Evolutionary conservation across 2,113 vertebrate genomes (phyloP), one percentile per base, ranked within the genome.

Genomic region (Bucco capensis): DNA sequence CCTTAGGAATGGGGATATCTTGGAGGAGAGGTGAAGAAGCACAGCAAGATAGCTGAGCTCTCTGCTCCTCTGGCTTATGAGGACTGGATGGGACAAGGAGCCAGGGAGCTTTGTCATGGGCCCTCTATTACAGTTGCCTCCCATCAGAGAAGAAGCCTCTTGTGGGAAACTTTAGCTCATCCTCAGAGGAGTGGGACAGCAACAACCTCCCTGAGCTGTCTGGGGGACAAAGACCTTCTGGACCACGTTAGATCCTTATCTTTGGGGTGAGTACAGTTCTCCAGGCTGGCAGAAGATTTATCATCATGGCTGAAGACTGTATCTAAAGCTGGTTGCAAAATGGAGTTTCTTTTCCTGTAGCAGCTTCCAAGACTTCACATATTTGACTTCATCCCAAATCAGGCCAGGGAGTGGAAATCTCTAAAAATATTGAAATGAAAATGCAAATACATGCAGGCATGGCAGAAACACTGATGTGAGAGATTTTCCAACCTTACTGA

Each of bases 311-410:
- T 6, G 4, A 85, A 85, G 79, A 60, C 72, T 25, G 14, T 88
- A 88, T 88, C 91, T 91, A 71, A 77, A 81, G 47, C 85, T 56
- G 25, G 19, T 71, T 92, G 90, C 91, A 83, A 95, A 94, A 93
- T 75, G 6, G 88, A 80, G 51, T 88, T 93, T 75, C 61, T 66
- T 88, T 96, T 96, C 94, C 93, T 95, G 79, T 42, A 38, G n/a
- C 51, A 91, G 88, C 60, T 77, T 95, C 92, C 90, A 95, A 95
- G 88, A 78, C 58, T 89, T 81, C 53, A 58, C 81, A 82, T 96
- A 84, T 65, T 94, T 96, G 94, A 95, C 74, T 94, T 75, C 19
- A 54, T 84, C 86, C 91, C 93, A 96, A 40, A 90, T 90, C 92
- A 25, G 91, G n/a, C 86, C 0, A 0, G 78, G 81, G 70, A 90